A percentile compares a stretch with the other conserved stretches of the same genome.
These are phyloP conservation scores for Esox lucius DNA, from an alignment of 2,797 vertebrate genomes.

Conservation along the genomic window DNA sequence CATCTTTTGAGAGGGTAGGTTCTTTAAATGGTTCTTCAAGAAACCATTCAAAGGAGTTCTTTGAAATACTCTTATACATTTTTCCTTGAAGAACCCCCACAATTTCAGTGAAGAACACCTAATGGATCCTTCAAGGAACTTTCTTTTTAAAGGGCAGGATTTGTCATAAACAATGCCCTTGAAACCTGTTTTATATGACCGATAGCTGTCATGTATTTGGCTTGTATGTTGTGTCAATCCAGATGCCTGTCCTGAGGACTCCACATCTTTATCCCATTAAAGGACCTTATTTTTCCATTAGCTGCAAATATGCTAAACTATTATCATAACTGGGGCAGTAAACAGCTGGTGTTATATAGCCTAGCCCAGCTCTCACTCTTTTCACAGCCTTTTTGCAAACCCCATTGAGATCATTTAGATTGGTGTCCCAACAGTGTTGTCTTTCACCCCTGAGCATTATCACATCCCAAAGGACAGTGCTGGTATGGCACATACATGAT, in stretches of 20 bases:
- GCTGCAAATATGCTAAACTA: constrained; percentile 33
- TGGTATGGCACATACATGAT: constrained; percentile 32
- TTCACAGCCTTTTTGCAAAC: not conserved
- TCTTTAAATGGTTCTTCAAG: too few species aligned
- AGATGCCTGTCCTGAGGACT: constrained; percentile 22
- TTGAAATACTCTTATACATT: too few species aligned
- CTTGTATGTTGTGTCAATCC: constrained; percentile 5
- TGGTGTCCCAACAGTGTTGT: constrained; percentile 21
- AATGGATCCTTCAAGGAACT: too few species aligned
- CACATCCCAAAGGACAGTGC: constrained; percentile 4
- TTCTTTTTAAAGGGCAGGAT: not conserved
- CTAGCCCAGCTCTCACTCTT: not conserved
- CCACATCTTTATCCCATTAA: constrained; percentile 1
- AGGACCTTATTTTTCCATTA: constrained; percentile 23
- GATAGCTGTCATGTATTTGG: not conserved
- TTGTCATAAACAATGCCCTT: not conserved
- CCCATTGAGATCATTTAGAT: not conserved
- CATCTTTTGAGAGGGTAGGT: not conserved
- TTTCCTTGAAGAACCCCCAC: too few species aligned
- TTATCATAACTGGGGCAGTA: constrained; percentile 9
- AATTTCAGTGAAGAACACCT: too few species aligned
- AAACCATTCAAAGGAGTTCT: too few species aligned
- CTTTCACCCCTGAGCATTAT: constrained; percentile 25
- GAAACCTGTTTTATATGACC: not conserved
- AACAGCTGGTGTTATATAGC: not conserved